phyloP scores from a whole-genome alignment of 2,113 vertebrate genomes.

The Ciconia boyciana region DNA sequence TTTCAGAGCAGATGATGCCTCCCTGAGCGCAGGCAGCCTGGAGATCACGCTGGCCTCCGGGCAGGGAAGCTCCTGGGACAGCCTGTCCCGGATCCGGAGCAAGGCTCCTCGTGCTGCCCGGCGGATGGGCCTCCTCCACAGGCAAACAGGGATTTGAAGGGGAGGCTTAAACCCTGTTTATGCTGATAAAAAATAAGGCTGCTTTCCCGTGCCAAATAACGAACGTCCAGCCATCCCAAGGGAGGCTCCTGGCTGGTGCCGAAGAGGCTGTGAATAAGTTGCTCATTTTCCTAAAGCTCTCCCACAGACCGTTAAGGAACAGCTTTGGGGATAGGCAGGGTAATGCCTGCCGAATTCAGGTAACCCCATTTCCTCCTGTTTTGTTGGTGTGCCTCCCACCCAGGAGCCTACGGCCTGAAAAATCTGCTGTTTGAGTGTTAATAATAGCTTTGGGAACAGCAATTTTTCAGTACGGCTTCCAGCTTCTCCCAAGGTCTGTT shows the following conservation, averaged over 20 bases:
- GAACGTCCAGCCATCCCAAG: not conserved
- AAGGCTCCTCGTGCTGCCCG: not conserved
- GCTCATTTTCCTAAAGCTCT: not conserved
- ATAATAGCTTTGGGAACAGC: not conserved
- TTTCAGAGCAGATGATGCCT: not conserved
- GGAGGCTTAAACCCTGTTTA: not conserved
- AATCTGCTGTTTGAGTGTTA: not conserved
- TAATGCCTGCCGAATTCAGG: not conserved
- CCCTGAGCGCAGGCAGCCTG: not conserved
- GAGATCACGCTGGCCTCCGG: not conserved
- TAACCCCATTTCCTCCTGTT: not conserved
- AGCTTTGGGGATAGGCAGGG: not conserved
- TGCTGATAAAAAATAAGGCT: not conserved
- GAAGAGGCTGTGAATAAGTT: not conserved
- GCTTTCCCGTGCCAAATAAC: not conserved
- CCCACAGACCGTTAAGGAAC: rapidly evolving
- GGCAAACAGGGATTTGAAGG: not conserved
- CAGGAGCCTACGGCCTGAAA: not conserved
- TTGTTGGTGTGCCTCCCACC: not conserved
- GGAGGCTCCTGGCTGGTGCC: not conserved
- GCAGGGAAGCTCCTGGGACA: not conserved
- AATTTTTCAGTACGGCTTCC: not conserved
- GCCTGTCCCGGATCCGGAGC: rapidly evolving
- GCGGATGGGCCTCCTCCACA: rapidly evolving
- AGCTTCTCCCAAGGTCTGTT: no score